These are phyloP conservation scores for Malthinus flaveolus DNA, from an alignment of 2,888 invertebrate genomes.

Conservation along the genomic window DNA sequence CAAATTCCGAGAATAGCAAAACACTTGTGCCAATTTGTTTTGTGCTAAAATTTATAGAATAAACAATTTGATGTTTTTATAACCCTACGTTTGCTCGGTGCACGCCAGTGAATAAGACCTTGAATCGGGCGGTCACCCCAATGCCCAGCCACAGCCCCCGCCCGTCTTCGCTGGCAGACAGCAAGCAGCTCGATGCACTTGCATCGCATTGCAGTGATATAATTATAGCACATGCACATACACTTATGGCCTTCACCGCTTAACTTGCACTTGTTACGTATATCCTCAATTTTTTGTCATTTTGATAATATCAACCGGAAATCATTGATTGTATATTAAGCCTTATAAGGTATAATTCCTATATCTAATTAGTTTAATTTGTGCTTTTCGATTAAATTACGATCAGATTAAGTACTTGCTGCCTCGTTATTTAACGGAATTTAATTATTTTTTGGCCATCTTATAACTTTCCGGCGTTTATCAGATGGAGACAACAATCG, in stretches of 20 bases:
- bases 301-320: conserved; percentile 22
- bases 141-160: conserved; percentile 30
- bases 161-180: conserved; percentile 28
- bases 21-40: too few species aligned
- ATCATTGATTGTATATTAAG: conserved; percentile 21
- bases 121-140: conserved; percentile 46
- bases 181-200: conserved; percentile 29
- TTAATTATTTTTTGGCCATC: too few species aligned
- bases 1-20: too few species aligned
- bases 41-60: conserved; percentile 6
- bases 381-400: too few species aligned
- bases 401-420: too few species aligned
- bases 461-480: too few species aligned
- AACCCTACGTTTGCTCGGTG: conserved; percentile 22
- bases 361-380: too few species aligned
- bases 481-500: too few species aligned
- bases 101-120: conserved; percentile 40
- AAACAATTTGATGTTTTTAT: conserved; percentile 14
- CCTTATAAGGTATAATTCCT: too few species aligned
- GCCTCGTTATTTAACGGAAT: too few species aligned
- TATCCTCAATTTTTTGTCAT: conserved; percentile 11
- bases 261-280: conserved; percentile 42
- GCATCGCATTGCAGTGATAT: conserved; percentile 46
- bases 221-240: conserved; percentile 46
- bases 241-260: conserved; percentile 38